phyloP scores from a whole-genome alignment of 1,140 invertebrate genomes.

The Zaprionus inermis region DNA sequence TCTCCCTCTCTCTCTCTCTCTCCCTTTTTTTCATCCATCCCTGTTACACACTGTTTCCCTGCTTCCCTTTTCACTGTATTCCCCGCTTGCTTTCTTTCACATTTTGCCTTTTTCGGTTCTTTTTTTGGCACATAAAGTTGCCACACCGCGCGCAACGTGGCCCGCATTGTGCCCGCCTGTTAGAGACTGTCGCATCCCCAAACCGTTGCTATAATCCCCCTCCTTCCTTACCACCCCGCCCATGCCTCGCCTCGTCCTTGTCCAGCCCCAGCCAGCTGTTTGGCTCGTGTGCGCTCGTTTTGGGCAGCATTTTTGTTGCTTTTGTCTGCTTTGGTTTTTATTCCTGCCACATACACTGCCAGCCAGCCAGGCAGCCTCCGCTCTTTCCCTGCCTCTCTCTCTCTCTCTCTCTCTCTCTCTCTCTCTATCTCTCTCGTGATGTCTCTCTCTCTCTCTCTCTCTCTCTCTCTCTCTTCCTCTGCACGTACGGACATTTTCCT shows the following conservation, averaged over 20 bases:
- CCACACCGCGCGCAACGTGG: slow-evolving; percentile 43
- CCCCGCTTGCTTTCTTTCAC: neutral
- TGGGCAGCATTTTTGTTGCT: slow-evolving; percentile 48
- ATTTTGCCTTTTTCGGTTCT: neutral
- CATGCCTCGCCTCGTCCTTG: too few species aligned
- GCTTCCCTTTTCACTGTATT: slow-evolving; percentile 16
- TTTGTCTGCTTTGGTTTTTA: slow-evolving; percentile 70
- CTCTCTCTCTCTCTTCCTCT: neutral
- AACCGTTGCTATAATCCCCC: neutral
- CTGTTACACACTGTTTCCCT: slow-evolving; percentile 2
- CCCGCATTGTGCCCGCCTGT: slow-evolving; percentile 66
- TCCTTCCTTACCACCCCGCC: too few species aligned
- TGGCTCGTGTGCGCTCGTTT: slow-evolving; percentile 58
- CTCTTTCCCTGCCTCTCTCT: neutral
- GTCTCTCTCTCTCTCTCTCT: neutral
- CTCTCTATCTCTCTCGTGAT: too few species aligned
- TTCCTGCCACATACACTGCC: slow-evolving; percentile 45
- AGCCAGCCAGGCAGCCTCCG: slow-evolving; percentile 4
- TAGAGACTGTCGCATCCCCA: neutral
- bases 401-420: neutral
- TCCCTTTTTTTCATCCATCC: neutral
- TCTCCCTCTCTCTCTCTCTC: neutral
- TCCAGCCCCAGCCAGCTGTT: slow-evolving; percentile 52
- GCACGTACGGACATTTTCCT: slow-evolving; percentile 6
- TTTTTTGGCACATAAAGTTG: slow-evolving; percentile 47